These are phyloP conservation scores for Pomacea canaliculata DNA, from an alignment of 2,888 invertebrate genomes.

Conservation along the genomic window DNA sequence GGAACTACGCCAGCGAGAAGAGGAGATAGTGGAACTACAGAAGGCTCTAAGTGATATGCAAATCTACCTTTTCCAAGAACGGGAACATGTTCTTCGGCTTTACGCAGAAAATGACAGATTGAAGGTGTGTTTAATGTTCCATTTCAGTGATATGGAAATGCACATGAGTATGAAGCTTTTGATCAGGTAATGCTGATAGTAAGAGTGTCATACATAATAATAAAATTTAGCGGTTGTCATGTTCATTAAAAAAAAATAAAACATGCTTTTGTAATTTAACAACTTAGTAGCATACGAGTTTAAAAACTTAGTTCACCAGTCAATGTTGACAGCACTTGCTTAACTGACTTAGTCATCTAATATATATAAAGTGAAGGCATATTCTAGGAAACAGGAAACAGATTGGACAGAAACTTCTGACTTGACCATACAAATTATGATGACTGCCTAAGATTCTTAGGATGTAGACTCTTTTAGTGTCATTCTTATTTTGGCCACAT, in stretches of 20 bases:
- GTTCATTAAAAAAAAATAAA: too few relatives aligned
- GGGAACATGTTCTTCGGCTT: constrained; percentile 69
- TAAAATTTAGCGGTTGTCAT: too few relatives aligned
- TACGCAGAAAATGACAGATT: constrained; percentile 71
- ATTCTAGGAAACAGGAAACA: too few relatives aligned
- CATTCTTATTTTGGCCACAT: too few relatives aligned
- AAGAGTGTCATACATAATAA: too few relatives aligned
- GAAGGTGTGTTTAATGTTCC: constrained; percentile 54
- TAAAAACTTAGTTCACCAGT: too few relatives aligned
- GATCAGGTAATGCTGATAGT: not conserved
- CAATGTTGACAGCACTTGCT: too few relatives aligned
- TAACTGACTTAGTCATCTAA: too few relatives aligned
- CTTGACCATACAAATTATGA: not conserved
- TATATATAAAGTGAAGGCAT: too few relatives aligned
- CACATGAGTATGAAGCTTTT: not conserved
- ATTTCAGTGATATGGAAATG: not conserved
- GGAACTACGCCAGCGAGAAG: constrained; percentile 68
- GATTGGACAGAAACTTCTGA: too few relatives aligned
- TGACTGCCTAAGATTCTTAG: not conserved
- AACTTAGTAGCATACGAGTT: too few relatives aligned
- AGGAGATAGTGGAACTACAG: constrained; percentile 70
- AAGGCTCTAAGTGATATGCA: constrained; percentile 71
- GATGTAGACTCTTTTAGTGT: not conserved
- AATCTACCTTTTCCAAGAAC: constrained; percentile 70
- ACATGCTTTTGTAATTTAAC: too few relatives aligned